Conservation (phyloP, 1,140 invertebrate species). For the Lasioglossum baleicum region DNA sequence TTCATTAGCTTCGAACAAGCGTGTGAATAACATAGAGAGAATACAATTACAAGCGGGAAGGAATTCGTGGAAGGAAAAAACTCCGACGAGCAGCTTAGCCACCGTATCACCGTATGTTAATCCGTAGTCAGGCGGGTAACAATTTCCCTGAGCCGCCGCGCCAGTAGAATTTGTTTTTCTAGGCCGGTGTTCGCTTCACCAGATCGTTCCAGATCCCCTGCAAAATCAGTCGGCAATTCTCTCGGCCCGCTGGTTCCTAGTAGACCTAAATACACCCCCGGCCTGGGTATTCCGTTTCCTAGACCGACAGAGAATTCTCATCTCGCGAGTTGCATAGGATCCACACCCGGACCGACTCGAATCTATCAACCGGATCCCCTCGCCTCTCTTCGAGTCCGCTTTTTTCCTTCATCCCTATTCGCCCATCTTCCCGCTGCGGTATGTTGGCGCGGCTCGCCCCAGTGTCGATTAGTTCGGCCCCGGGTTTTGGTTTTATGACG, state of each 20-base stretch:
- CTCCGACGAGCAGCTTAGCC: too few species aligned
- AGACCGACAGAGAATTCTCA: not conserved
- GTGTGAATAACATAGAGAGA: too few species aligned
- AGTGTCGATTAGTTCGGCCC: constrained; percentile 47
- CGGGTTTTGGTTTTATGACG: constrained; percentile 61
- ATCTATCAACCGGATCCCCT: constrained; percentile 7
- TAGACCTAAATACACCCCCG: not conserved
- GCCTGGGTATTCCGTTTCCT: not conserved
- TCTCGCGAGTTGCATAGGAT: not conserved
- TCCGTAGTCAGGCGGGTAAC: not conserved
- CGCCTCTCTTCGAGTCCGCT: not conserved
- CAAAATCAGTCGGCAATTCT: not conserved
- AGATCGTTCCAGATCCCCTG: not conserved
- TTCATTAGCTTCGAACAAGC: too few species aligned
- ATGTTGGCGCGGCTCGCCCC: not conserved
- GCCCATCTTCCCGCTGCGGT: not conserved
- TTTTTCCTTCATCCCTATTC: not conserved
- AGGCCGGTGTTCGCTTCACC: not conserved
- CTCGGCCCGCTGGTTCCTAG: not conserved
- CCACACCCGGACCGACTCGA: not conserved
- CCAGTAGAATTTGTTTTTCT: not conserved
- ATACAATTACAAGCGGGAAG: too few species aligned
- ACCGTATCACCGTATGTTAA: not conserved
- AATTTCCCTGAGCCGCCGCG: not conserved
- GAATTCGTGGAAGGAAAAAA: too few species aligned